Percentiles rank a stretch among this genome's conserved stretches.
phyloP scores from a whole-genome alignment of 2,797 vertebrate genomes.

The Rhabdophis nuchalis region DNA sequence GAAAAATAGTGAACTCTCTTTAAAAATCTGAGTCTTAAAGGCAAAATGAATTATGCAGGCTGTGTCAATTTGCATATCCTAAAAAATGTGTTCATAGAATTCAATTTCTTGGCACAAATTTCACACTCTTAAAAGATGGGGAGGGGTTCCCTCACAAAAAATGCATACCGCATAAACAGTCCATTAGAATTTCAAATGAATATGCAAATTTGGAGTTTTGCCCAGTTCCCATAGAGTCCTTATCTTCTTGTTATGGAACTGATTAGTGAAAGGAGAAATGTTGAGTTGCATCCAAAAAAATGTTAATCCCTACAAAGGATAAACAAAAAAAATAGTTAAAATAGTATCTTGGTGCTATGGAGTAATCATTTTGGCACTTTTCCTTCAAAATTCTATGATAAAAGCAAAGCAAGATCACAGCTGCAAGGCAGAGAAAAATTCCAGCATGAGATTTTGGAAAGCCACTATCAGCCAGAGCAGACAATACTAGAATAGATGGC shows the following conservation, averaged over 20 bases:
- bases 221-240: background rate
- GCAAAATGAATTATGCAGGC: background rate
- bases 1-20: background rate
- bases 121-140: background rate
- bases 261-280: background rate
- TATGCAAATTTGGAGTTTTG: background rate
- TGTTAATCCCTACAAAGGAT: slow-evolving; percentile 45
- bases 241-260: background rate
- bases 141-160: background rate
- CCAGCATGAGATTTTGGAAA: no score
- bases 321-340: slow-evolving; percentile 35
- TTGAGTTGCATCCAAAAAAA: slow-evolving; percentile 32
- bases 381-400: background rate
- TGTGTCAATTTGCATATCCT: background rate
- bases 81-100: background rate
- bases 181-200: slow-evolving; percentile 27
- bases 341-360: background rate
- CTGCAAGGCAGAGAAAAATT: background rate
- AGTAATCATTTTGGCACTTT: background rate
- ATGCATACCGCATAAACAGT: background rate
- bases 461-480: background rate
- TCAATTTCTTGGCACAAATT: background rate
- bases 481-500: background rate
- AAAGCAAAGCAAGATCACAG: background rate
- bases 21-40: background rate